phyloP scores from a whole-genome alignment of 2,888 invertebrate species.

The Drosophila meridionalis region DNA sequence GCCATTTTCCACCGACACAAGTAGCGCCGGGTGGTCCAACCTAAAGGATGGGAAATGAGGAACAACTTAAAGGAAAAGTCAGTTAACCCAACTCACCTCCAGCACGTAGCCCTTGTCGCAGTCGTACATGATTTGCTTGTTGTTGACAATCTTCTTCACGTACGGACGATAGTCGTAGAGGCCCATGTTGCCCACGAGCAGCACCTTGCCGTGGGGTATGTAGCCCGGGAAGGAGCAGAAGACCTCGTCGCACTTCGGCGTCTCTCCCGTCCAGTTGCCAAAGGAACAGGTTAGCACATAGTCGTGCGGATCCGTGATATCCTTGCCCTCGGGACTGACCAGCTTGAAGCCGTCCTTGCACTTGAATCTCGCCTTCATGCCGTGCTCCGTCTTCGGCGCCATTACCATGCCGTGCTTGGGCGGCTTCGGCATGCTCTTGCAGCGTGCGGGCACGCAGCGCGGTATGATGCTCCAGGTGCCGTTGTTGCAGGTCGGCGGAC shows the following conservation, averaged over 20 bases:
- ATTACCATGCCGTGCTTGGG: constrained; percentile 98
- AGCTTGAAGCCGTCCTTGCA: constrained; percentile 97
- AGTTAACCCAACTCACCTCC: constrained; percentile 80
- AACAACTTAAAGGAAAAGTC: not conserved
- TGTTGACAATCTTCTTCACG: constrained; percentile 93
- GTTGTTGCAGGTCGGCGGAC: constrained; percentile 94
- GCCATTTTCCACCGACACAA: constrained; percentile 97
- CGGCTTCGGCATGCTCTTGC: constrained; percentile 92
- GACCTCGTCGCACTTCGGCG: constrained; percentile 94
- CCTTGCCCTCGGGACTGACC: constrained; percentile 88
- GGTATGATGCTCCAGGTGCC: constrained; percentile 98
- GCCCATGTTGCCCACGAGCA: constrained; percentile 97
- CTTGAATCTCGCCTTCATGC: constrained; percentile 96
- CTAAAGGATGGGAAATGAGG: constrained; percentile 11
- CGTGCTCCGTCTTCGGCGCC: constrained; percentile 98
- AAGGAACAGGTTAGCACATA: constrained; percentile 94
- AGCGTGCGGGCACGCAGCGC: constrained; percentile 92
- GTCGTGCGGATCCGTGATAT: constrained; percentile 85
- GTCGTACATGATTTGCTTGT: constrained; percentile 98
- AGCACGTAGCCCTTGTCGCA: constrained; percentile 96
- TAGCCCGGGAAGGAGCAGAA: constrained; percentile 97
- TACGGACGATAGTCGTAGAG: constrained; percentile 97
- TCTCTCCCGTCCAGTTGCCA: constrained; percentile 97
- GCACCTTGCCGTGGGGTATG: constrained; percentile 94
- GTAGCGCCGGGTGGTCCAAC: constrained; percentile 97